These are phyloP conservation scores for Sussaba pulchella DNA, from an alignment of 2,888 invertebrate genomes.

Conservation along the genomic window DNA sequence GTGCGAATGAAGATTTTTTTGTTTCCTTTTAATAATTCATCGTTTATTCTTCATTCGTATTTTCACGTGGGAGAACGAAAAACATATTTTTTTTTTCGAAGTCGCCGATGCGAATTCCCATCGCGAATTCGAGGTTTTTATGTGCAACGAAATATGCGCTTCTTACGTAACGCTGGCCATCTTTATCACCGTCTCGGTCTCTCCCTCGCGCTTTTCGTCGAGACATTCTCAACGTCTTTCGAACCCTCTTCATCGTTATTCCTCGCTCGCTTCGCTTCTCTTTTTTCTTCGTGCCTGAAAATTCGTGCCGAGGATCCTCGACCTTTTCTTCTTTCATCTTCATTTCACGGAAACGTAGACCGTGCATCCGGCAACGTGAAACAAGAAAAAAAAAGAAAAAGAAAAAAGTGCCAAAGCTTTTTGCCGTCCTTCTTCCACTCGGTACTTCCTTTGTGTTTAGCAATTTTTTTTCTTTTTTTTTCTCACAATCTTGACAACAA, in stretches of 20 bases:
- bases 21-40: no score
- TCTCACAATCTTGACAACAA: background rate
- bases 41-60: slow-evolving; percentile 9
- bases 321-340: slow-evolving; percentile 67
- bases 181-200: no score
- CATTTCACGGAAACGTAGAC: slow-evolving; percentile 61
- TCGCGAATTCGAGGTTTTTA: no score
- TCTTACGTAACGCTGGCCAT: no score
- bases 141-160: no score
- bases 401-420: slow-evolving; percentile 24
- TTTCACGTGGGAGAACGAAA: no score
- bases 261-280: slow-evolving; percentile 48
- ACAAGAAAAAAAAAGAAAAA: background rate
- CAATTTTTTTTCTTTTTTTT: slow-evolving; percentile 1
- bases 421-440: background rate
- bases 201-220: background rate
- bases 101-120: no score
- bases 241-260: slow-evolving; percentile 46
- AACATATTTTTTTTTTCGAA: slow-evolving; percentile 15
- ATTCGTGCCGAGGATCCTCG: slow-evolving; percentile 66
- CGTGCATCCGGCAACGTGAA: slow-evolving; percentile 26
- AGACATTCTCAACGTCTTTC: slow-evolving; percentile 25
- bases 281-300: slow-evolving; percentile 64
- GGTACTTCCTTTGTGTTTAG: slow-evolving; percentile 21
- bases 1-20: background rate